Evolutionary conservation across 2,113 vertebrate species (phyloP).

Genomic region (Hystrix cristata): DNA sequence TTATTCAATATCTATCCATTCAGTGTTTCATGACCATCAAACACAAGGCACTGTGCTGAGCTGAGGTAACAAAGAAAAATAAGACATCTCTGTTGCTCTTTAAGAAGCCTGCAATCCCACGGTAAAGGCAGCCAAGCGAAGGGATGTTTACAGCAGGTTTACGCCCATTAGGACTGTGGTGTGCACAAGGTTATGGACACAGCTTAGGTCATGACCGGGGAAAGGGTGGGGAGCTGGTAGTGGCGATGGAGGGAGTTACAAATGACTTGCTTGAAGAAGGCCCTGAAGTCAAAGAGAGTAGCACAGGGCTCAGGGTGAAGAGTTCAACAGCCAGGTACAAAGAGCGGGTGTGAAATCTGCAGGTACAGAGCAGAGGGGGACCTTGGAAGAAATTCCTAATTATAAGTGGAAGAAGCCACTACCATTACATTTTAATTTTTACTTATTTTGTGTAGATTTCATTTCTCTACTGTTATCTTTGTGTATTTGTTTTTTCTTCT

Average conservation of each 20-base stretch:
- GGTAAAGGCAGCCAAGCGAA: not conserved
- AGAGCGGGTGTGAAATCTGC: not conserved
- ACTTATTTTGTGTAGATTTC: not conserved
- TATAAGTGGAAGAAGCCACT: not conserved
- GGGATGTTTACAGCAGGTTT: not conserved
- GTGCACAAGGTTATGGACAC: not conserved
- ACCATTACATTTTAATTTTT: not conserved
- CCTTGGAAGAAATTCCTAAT: not conserved
- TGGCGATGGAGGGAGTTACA: not conserved
- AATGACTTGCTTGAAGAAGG: not conserved
- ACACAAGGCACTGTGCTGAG: not conserved
- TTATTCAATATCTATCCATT: not conserved
- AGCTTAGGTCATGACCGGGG: not conserved
- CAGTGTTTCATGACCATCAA: not conserved
- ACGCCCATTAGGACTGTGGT: not conserved
- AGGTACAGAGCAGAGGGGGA: not conserved
- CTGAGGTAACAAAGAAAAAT: not conserved
- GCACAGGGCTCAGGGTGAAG: not conserved
- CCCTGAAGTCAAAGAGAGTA: not conserved
- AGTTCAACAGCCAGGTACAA: not conserved
- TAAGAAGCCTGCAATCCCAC: not conserved
- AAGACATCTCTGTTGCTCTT: constrained; percentile 22
- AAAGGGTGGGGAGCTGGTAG: not conserved
- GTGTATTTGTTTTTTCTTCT: not conserved
- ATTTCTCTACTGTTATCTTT: not conserved